These are phyloP conservation scores for Gymnogyps californianus DNA, from an alignment of 2,113 vertebrate species.

Conservation along the genomic window DNA sequence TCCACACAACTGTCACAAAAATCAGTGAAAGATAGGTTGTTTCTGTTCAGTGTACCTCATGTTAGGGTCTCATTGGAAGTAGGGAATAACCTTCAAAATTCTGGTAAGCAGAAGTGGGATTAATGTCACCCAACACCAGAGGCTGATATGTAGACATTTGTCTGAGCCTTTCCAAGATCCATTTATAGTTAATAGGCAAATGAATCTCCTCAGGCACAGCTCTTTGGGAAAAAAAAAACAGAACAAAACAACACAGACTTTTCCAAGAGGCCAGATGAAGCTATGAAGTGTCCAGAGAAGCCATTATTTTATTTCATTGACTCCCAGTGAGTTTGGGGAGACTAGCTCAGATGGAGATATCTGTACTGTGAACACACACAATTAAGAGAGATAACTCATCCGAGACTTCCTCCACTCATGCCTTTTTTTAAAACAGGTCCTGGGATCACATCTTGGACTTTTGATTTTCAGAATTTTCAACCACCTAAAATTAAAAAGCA, in stretches of 20 bases:
- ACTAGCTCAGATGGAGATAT: not conserved
- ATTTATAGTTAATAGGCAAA: not conserved
- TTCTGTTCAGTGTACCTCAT: not conserved
- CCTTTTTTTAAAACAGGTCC: not conserved
- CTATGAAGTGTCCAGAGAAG: not conserved
- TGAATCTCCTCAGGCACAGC: not conserved
- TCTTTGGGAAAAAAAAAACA: not conserved
- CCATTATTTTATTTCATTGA: not conserved
- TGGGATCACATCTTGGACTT: not conserved
- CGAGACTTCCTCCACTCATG: not conserved
- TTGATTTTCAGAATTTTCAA: not conserved
- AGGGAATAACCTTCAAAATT: not conserved
- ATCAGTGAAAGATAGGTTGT: not conserved
- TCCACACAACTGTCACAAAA: not conserved
- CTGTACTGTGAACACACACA: not conserved
- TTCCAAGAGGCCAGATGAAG: not conserved
- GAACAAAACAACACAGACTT: not conserved
- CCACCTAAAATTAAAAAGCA: not conserved
- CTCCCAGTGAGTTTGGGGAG: not conserved
- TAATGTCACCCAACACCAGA: not conserved
- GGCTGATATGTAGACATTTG: not conserved
- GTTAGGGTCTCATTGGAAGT: not conserved
- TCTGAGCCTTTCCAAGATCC: not conserved
- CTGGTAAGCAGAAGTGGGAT: not conserved
- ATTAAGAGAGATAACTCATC: not conserved